Evolutionary conservation across 1,140 invertebrate species (phyloP), one percentile per base, ranked within the genome.

Genomic region (Penaeus japonicus): DNA sequence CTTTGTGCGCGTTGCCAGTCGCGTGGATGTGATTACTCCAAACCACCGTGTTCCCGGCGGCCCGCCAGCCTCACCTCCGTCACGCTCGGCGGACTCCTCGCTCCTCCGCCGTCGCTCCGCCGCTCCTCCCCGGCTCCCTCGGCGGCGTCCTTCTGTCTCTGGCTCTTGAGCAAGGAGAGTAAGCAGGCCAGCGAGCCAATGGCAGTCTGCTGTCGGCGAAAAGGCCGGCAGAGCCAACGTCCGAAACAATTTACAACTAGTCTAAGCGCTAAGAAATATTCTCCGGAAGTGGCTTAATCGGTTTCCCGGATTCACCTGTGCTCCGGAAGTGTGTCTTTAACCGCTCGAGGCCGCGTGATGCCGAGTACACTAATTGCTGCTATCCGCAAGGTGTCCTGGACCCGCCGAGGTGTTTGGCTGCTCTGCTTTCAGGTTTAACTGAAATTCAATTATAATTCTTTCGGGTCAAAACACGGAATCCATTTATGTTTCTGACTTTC

Each of bases 291-390:
- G 39, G 24, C 7, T 27, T 73, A 54, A 84, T 75, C 83, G 65
- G 65, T 75, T 84, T 84, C 83, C 83, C 65, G 83, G 83, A 84
- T 84, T 84, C 83, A 84, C 83, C 83, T 84, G 83, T 84, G 65
- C 70, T 73, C 83, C 83, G 83, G 83, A 84, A 84, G 83, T 32
- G 83, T 12, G 83, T 84, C 62, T 75, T 84, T 75, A 84, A 75
- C 17, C 70, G 65, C 83, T 53, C 39, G 83, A 22, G 83, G 83
- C 83, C 32, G 83, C 62, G 83, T 47, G 83, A 84, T 84, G 83
- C 65, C 83, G 65, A 53, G 15, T 53, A 22, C 22, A 53, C 18
- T 84, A 75, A 84, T 84, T 84, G 83, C 75, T 27, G 62, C 75
- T 73, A 84, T 84, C 83, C 83, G 83, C 47, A 84, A 79, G 65